Evolutionary conservation across 2,797 vertebrate genomes (phyloP).

Genomic region (Podargus strigoides): DNA sequence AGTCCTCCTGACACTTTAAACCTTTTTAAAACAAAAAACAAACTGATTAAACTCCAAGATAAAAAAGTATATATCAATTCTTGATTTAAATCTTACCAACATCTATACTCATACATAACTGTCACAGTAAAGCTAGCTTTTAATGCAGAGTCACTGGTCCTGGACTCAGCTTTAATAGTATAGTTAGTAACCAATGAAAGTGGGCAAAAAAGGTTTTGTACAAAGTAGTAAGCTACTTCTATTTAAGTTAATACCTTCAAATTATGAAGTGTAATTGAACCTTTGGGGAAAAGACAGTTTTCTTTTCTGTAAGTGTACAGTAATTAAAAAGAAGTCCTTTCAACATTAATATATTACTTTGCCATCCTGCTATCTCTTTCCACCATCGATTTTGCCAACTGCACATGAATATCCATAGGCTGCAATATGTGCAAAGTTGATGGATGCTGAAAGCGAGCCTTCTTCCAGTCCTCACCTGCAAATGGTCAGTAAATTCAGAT

Average conservation of each 20-base stretch:
- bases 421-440: slow-evolving; percentile 88
- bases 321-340: neutral
- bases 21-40: slow-evolving; percentile 69
- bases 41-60: neutral
- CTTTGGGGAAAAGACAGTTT: neutral
- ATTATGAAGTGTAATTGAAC: neutral
- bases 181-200: neutral
- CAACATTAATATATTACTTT: slow-evolving; percentile 72
- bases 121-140: neutral
- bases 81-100: neutral
- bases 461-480: slow-evolving; percentile 88
- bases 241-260: neutral
- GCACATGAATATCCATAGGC: slow-evolving; percentile 89
- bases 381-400: slow-evolving; percentile 91
- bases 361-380: slow-evolving; percentile 91
- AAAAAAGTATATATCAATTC: neutral
- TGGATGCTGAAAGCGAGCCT: slow-evolving; percentile 79
- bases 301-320: neutral
- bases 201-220: neutral
- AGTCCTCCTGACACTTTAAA: slow-evolving; percentile 93
- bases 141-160: too few species aligned
- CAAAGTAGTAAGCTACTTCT: neutral
- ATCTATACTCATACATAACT: neutral
- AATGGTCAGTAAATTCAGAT: neutral
- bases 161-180: neutral